These are phyloP conservation scores for Incurvaria masculella DNA, from an alignment of 2,888 invertebrate species.

Conservation along the genomic window DNA sequence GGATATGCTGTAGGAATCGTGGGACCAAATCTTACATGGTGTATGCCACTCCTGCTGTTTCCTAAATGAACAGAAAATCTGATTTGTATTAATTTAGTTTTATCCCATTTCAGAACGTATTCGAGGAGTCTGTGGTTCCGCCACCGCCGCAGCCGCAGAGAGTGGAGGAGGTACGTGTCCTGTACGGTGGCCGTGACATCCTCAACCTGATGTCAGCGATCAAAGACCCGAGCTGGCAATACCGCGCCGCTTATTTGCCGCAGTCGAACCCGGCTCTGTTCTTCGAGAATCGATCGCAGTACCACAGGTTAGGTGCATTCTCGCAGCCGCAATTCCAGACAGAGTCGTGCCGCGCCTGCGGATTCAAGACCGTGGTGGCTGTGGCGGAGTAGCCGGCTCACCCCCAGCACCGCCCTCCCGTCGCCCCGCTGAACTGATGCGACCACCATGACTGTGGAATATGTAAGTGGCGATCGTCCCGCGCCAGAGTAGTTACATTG, in stretches of 20 bases:
- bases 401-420: constrained; percentile 22
- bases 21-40: neutral
- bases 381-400: constrained; percentile 37
- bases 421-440: constrained; percentile 35
- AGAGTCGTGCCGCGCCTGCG: constrained; percentile 50
- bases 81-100: neutral
- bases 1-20: neutral
- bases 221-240: constrained; percentile 52
- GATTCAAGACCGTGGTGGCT: constrained; percentile 49
- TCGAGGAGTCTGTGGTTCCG: constrained; percentile 36
- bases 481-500: constrained; percentile 46
- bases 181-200: constrained; percentile 54
- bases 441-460: constrained; percentile 52
- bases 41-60: neutral
- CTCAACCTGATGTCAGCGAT: constrained; percentile 58
- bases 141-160: constrained; percentile 40
- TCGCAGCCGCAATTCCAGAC: constrained; percentile 57
- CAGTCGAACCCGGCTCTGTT: constrained; percentile 55
- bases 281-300: constrained; percentile 62
- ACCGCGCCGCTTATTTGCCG: constrained; percentile 53
- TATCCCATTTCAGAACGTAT: constrained; percentile 38
- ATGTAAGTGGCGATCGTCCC: constrained; percentile 42
- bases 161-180: constrained; percentile 39
- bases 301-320: constrained; percentile 55
- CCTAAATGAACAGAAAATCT: neutral